Conservation (phyloP, 2,113 vertebrate genomes). For the Pangasianodon hypophthalmus region DNA sequence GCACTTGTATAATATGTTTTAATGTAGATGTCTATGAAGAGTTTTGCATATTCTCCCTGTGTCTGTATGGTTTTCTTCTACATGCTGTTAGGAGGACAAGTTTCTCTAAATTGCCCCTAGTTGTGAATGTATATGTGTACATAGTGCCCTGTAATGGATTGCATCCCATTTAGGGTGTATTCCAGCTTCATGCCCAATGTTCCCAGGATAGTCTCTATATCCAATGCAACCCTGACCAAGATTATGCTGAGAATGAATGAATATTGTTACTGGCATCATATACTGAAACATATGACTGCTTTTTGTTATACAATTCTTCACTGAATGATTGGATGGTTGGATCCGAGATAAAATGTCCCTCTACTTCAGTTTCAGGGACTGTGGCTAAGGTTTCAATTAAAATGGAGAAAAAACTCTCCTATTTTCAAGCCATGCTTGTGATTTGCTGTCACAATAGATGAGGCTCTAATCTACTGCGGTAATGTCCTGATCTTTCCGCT, state of each 20-base stretch:
- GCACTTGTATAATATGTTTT: not conserved
- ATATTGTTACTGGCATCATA: not conserved
- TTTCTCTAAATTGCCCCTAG: not conserved
- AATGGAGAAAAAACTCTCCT: not conserved
- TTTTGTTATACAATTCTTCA: not conserved
- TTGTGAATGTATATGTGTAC: not conserved
- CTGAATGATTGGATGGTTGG: not conserved
- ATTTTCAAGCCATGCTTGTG: conserved; percentile 29
- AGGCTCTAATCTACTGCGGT: conserved; percentile 16
- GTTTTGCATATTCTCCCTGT: not conserved
- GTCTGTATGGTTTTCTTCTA: not conserved
- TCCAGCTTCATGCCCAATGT: not conserved
- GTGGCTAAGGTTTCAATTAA: conserved; percentile 34
- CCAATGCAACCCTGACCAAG: not conserved
- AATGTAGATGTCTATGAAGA: too few relatives aligned
- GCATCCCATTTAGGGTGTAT: not conserved
- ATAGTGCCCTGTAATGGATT: not conserved
- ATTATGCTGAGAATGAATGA: not conserved
- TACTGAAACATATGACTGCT: not conserved
- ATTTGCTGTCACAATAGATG: conserved; percentile 42
- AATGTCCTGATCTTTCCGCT: conserved; percentile 25
- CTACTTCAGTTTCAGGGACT: not conserved
- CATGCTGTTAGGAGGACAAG: not conserved
- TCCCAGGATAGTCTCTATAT: not conserved
- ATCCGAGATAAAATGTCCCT: too few relatives aligned